These are phyloP conservation scores for Drosophila suzukii DNA, from an alignment of 1,140 invertebrate species.

Conservation along the genomic window DNA sequence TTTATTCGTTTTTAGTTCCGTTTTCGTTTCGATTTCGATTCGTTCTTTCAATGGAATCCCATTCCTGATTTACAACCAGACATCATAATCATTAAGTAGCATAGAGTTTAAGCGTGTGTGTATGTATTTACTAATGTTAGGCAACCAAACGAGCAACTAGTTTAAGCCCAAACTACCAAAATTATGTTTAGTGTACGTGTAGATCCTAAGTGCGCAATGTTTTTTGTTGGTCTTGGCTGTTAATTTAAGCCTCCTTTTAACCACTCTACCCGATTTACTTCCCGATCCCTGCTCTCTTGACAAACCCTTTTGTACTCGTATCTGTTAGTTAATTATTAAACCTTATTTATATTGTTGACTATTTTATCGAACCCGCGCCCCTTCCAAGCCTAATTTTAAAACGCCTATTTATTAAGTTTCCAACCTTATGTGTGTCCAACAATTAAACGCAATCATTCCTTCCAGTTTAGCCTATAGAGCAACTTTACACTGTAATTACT, in stretches of 20 bases:
- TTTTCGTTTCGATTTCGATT: constrained; percentile 2
- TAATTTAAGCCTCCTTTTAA: background rate
- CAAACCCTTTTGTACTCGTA: constrained; percentile 11
- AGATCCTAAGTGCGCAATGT: constrained; percentile 57
- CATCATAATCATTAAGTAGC: constrained; percentile 70
- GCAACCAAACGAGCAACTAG: constrained; percentile 59
- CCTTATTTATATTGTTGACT: constrained; percentile 50
- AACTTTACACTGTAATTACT: constrained; percentile 73
- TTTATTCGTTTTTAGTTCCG: constrained; percentile 13
- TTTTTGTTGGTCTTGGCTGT: constrained; percentile 47
- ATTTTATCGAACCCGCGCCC: constrained; percentile 15
- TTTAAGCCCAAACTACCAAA: constrained; percentile 74
- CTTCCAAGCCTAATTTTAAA: constrained; percentile 16
- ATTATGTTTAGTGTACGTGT: constrained; percentile 66
- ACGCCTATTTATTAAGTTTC: constrained; percentile 50
- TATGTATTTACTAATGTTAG: constrained; percentile 77
- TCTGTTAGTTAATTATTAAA: constrained; percentile 45
- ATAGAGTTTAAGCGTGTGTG: constrained; percentile 59
- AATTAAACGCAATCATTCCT: constrained; percentile 80
- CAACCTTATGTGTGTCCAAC: constrained; percentile 69
- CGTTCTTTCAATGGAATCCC: background rate
- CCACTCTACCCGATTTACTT: background rate
- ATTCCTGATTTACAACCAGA: constrained; percentile 21
- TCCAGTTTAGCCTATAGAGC: constrained; percentile 76
- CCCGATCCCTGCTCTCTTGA: constrained; percentile 1